A percentile compares a stretch with the other conserved stretches of the same genome.
Evolutionary conservation across 2,797 vertebrate genomes (phyloP).

Genomic region (Hylomyscus alleni): DNA sequence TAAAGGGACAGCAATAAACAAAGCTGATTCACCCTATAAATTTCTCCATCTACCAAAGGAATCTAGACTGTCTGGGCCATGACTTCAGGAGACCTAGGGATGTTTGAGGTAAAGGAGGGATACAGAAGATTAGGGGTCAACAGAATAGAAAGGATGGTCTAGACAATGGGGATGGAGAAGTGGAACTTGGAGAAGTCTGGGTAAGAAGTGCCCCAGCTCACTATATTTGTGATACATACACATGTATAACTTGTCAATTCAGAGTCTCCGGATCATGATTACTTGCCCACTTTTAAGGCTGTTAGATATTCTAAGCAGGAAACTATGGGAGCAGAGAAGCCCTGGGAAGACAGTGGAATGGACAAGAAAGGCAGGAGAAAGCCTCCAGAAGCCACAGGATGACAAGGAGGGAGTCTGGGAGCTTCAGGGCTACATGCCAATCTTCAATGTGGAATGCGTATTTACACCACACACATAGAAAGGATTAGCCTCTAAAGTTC

Average conservation of each 20-base stretch:
- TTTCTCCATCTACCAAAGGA: neutral
- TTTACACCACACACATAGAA: neutral
- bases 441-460: neutral
- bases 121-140: neutral
- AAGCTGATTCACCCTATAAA: neutral
- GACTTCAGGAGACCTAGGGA: neutral
- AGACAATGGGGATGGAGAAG: neutral
- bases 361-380: neutral
- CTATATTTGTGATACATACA: too few relatives aligned
- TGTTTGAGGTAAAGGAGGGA: neutral
- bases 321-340: neutral
- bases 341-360: neutral
- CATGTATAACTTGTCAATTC: neutral
- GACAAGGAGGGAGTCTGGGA: neutral
- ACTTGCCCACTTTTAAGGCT: neutral
- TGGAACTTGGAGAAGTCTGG: neutral
- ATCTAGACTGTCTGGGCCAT: neutral
- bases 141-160: neutral
- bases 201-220: neutral
- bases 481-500: too few relatives aligned
- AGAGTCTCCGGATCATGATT: neutral
- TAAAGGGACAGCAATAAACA: neutral
- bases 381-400: neutral
- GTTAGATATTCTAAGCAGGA: neutral
- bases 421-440: neutral